phyloP scores from a whole-genome alignment of 30 jellyfish, hydroid and myxozoan genomes.

The Morbakka virulenta region DNA sequence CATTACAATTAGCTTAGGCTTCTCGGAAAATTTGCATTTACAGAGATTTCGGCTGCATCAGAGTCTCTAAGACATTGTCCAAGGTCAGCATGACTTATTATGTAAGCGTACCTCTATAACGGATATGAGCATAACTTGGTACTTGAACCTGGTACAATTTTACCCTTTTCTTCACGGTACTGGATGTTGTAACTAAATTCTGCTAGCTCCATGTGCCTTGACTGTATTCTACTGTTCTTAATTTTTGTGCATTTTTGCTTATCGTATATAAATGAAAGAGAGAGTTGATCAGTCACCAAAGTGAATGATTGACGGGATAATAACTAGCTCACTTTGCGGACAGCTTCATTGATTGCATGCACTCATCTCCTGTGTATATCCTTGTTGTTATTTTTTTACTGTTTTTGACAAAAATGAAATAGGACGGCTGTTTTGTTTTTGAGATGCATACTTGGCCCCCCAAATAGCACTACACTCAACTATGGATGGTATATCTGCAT shows the following conservation, averaged over 20 bases:
- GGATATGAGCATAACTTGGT: no score
- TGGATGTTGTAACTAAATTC: slow-evolving; percentile 47
- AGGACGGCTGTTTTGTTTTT: slow-evolving; percentile 40
- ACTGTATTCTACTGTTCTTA: slow-evolving; percentile 51
- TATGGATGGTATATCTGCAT: slow-evolving; percentile 49
- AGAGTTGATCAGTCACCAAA: slow-evolving; percentile 51
- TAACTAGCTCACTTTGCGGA: slow-evolving; percentile 62
- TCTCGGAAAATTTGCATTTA: no score
- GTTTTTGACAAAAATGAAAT: slow-evolving; percentile 38
- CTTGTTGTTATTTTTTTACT: neutral
- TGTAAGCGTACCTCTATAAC: no score
- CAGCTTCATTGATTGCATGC: slow-evolving; percentile 45
- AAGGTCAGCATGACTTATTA: no score
- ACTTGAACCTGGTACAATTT: neutral
- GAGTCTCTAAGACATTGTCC: no score
- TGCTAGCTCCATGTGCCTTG: slow-evolving; percentile 65
- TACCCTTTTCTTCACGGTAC: slow-evolving; percentile 41
- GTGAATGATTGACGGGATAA: slow-evolving; percentile 40
- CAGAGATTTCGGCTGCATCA: no score
- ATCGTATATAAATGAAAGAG: slow-evolving; percentile 54
- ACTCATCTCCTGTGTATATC: slow-evolving; percentile 36
- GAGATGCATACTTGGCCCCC: slow-evolving; percentile 32
- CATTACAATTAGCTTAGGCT: no score
- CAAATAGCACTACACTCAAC: slow-evolving; percentile 49
- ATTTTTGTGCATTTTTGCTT: slow-evolving; percentile 57